phyloP scores from a whole-genome alignment of 2,888 invertebrate species.

The Lepidocyrtinus sp. region DNA sequence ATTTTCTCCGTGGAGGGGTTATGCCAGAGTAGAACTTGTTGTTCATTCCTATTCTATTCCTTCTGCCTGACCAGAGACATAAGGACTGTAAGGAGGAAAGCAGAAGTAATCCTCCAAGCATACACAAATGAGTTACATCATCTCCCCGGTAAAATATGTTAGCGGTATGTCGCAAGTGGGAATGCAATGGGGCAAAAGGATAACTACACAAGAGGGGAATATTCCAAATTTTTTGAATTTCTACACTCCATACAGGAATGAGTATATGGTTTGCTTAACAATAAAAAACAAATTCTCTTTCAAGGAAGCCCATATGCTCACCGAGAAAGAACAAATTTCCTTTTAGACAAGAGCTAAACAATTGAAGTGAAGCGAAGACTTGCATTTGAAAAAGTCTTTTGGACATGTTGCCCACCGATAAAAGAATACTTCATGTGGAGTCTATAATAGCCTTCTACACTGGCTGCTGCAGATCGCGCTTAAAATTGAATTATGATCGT shows the following conservation, averaged over 20 bases:
- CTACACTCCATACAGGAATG: neutral
- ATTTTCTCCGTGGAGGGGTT: neutral
- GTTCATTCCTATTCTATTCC: neutral
- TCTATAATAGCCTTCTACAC: neutral
- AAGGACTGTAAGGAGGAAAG: neutral
- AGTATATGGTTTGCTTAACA: neutral
- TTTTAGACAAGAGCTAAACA: neutral
- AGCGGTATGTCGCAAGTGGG: neutral
- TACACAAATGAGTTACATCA: too few species aligned
- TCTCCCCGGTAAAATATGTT: too few species aligned
- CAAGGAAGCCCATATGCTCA: neutral
- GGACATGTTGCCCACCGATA: neutral
- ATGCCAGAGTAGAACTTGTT: neutral
- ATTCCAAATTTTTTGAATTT: too few species aligned
- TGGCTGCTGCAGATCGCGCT: neutral
- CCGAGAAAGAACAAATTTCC: neutral
- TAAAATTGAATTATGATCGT: slow-evolving; percentile 7
- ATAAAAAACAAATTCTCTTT: neutral
- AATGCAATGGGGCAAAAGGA: too few species aligned
- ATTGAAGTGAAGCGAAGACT: neutral
- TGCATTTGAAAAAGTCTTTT: neutral
- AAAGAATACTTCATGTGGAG: slow-evolving; percentile 6
- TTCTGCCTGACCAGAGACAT: neutral
- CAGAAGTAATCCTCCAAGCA: too few species aligned
- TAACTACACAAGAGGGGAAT: too few species aligned